A percentile compares a stretch with the other conserved stretches of the same genome.
These are phyloP conservation scores for Drosophila setosimentum DNA, from an alignment of 2,888 invertebrate genomes.

Conservation along the genomic window DNA sequence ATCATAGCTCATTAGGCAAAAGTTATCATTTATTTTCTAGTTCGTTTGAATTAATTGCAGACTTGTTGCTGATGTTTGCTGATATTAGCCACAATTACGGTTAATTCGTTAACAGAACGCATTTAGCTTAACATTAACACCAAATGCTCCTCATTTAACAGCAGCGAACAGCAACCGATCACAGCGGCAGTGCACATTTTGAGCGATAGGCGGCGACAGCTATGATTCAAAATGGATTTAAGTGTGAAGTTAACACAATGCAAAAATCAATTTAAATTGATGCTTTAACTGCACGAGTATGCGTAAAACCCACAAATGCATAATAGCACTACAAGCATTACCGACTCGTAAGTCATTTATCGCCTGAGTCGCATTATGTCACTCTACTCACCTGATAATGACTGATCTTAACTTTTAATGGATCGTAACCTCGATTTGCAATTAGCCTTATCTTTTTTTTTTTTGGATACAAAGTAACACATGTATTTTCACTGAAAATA, in stretches of 20 bases:
- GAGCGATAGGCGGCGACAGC: not conserved
- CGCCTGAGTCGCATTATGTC: not conserved
- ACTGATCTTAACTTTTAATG: not conserved
- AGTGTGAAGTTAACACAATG: not conserved
- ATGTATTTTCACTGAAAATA: not conserved
- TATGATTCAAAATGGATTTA: conserved; percentile 6
- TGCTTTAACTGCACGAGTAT: not conserved
- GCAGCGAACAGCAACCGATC: conserved; percentile 7
- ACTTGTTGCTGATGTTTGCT: not conserved
- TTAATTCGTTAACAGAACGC: not conserved
- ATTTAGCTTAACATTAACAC: not conserved
- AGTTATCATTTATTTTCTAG: not conserved
- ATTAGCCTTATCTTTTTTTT: not conserved
- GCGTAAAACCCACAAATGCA: not conserved
- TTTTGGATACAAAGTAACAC: too few species aligned
- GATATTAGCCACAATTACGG: not conserved
- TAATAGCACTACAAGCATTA: not conserved
- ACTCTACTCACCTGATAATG: not conserved
- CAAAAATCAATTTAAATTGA: not conserved
- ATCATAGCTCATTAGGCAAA: not conserved
- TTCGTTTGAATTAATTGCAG: not conserved
- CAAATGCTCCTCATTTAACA: not conserved
- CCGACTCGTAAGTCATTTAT: not conserved
- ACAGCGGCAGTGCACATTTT: not conserved
- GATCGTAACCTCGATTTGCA: not conserved